Evolutionary conservation across 2,888 invertebrate species (phyloP).

Genomic region (Xiphydria camelus): DNA sequence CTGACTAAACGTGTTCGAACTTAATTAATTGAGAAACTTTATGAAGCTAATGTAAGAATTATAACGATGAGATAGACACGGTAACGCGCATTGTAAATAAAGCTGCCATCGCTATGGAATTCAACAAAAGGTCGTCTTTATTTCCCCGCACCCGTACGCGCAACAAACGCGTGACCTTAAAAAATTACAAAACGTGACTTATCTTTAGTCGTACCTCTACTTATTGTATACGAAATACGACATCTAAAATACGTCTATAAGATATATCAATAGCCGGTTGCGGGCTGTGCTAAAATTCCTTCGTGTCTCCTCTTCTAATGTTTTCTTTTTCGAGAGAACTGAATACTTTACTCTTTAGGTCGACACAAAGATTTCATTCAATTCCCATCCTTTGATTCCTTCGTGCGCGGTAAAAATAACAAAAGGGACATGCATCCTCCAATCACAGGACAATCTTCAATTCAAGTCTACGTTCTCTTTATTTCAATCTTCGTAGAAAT

Average conservation of each 20-base stretch:
- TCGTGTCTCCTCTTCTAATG: too few species aligned
- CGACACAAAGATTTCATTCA: too few species aligned
- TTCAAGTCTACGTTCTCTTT: slow-evolving; percentile 2
- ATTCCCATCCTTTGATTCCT: too few species aligned
- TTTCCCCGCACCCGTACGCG: slow-evolving; percentile 30
- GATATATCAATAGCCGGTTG: too few species aligned
- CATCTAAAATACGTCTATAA: too few species aligned
- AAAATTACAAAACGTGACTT: slow-evolving; percentile 42
- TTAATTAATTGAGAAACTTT: slow-evolving; percentile 26
- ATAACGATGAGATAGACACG: slow-evolving; percentile 18
- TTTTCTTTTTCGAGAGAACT: too few species aligned
- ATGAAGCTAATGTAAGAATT: slow-evolving; percentile 15
- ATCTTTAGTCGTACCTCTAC: too few species aligned
- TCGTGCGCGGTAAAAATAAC: too few species aligned
- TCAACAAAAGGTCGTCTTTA: slow-evolving; percentile 37
- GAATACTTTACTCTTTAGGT: too few species aligned
- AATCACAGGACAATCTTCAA: neutral
- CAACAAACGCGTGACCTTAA: slow-evolving; percentile 29
- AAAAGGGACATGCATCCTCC: too few species aligned
- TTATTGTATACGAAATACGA: slow-evolving; percentile 13
- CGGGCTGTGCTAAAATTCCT: too few species aligned
- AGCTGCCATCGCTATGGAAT: slow-evolving; percentile 39
- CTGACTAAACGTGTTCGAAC: slow-evolving; percentile 12
- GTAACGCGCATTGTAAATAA: slow-evolving; percentile 41
- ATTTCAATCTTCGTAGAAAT: slow-evolving; percentile 21